Evolutionary conservation across 2,888 invertebrate genomes (phyloP).

Genomic region (Folsomia candida): DNA sequence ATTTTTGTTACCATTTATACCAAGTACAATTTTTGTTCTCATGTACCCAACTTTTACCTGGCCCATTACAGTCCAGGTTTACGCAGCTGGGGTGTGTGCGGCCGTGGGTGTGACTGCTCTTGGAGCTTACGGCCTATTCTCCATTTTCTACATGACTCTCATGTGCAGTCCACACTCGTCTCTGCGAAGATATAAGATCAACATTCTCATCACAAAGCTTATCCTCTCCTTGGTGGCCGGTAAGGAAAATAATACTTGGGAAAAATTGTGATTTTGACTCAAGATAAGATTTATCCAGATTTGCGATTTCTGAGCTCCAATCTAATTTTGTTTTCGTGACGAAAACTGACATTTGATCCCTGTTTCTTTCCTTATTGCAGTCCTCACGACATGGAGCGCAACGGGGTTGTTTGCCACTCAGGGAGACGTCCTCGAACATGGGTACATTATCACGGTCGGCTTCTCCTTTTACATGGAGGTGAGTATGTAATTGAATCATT

Average conservation of each 20-base stretch:
- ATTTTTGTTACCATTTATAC: not conserved
- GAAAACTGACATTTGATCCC: not conserved
- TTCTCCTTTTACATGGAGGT: constrained; percentile 85
- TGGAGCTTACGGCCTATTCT: constrained; percentile 73
- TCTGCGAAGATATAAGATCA: constrained; percentile 44
- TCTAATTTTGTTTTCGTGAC: not conserved
- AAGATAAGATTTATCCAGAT: not conserved
- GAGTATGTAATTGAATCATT: not conserved
- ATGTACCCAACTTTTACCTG: constrained; percentile 1
- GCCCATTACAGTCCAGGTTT: constrained; percentile 71
- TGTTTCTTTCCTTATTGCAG: constrained; percentile 58
- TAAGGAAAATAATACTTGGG: constrained; percentile 57
- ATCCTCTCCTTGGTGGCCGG: constrained; percentile 74
- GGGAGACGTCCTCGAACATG: constrained; percentile 73
- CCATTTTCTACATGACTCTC: constrained; percentile 82
- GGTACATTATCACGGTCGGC: constrained; percentile 73
- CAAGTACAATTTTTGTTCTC: not conserved
- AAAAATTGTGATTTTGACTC: not conserved
- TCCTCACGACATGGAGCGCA: constrained; percentile 74
- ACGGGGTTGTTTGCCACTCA: constrained; percentile 80
- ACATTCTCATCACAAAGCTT: constrained; percentile 74
- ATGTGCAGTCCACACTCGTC: constrained; percentile 60
- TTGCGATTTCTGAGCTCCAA: not conserved
- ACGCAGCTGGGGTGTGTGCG: constrained; percentile 76
- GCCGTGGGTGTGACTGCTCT: constrained; percentile 70